phyloP scores from a whole-genome alignment of 2,797 vertebrate genomes.

The Anomalospiza imberbis region DNA sequence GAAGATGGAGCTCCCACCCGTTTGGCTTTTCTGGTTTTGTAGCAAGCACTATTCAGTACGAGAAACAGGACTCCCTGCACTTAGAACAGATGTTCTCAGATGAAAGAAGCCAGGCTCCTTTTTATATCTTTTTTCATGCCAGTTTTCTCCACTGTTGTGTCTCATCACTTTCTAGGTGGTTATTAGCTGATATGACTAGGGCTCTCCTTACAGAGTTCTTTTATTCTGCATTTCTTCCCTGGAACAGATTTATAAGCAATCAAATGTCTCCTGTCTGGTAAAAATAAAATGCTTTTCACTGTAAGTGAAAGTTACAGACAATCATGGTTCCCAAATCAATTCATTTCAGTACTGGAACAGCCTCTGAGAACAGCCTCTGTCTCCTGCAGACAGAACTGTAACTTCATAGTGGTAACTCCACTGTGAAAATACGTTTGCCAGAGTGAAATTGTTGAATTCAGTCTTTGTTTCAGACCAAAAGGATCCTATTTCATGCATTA shows the following conservation, averaged over 20 bases:
- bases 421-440: constrained; percentile 11
- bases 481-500: constrained; percentile 7
- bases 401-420: not conserved
- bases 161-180: not conserved
- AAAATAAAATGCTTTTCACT: constrained; percentile 4
- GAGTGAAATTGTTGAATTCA: not conserved
- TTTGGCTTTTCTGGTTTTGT: not conserved
- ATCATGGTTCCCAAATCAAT: constrained; percentile 16
- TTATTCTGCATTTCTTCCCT: not conserved
- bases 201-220: not conserved
- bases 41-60: not conserved
- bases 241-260: not conserved
- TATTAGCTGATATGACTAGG: not conserved
- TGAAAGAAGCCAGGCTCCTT: not conserved
- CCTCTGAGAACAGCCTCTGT: constrained; percentile 4
- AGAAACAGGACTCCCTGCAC: not conserved
- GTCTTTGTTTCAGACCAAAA: constrained; percentile 21
- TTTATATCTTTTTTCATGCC: not conserved
- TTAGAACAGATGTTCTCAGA: not conserved
- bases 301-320: not conserved
- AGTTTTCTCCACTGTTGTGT: not conserved
- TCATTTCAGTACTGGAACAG: constrained; percentile 16
- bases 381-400: not conserved
- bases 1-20: not conserved
- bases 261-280: not conserved